Percentiles rank a stretch among this genome's conserved stretches.
These are phyloP conservation scores for Xerus inauris DNA, from an alignment of 2,113 vertebrate genomes.

Conservation along the genomic window DNA sequence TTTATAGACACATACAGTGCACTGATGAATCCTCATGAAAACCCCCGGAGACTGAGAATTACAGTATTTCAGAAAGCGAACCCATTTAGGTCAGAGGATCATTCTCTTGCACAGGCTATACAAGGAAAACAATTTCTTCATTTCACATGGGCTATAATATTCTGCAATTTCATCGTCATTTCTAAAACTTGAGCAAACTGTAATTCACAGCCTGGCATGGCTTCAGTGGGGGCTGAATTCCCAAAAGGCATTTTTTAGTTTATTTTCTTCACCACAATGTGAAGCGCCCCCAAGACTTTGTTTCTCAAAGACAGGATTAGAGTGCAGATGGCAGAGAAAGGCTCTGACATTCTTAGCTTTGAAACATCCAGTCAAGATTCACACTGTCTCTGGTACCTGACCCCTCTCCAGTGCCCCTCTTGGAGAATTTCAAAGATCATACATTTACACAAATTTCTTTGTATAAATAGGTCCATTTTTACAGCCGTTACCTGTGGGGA, in stretches of 20 bases:
- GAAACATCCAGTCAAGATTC: slow-evolving; percentile 55
- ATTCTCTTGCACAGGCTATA: neutral
- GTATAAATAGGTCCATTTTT: neutral
- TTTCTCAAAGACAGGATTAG: slow-evolving; percentile 67
- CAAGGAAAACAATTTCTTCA: neutral
- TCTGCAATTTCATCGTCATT: slow-evolving; percentile 41
- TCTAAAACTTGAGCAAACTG: slow-evolving; percentile 41
- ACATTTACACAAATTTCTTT: no score
- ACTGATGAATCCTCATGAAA: neutral
- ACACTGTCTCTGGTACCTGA: slow-evolving; percentile 54
- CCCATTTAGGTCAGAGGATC: neutral
- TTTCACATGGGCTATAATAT: slow-evolving; percentile 44
- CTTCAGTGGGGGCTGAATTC: slow-evolving; percentile 46
- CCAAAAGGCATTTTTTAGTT: slow-evolving; percentile 22
- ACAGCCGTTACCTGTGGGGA: neutral
- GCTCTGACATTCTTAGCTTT: slow-evolving; percentile 45
- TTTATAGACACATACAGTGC: accelerated
- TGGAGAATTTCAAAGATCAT: slow-evolving; percentile 36
- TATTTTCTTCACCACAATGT: slow-evolving; percentile 60
- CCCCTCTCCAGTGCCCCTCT: neutral
- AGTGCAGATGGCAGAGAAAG: slow-evolving; percentile 63
- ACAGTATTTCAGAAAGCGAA: neutral
- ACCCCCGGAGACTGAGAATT: neutral
- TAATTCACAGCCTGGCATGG: slow-evolving; percentile 49
- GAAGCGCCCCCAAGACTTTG: slow-evolving; percentile 29